Conservation (phyloP, 2,888 invertebrate species). For the Brassicogethes aeneus region DNA sequence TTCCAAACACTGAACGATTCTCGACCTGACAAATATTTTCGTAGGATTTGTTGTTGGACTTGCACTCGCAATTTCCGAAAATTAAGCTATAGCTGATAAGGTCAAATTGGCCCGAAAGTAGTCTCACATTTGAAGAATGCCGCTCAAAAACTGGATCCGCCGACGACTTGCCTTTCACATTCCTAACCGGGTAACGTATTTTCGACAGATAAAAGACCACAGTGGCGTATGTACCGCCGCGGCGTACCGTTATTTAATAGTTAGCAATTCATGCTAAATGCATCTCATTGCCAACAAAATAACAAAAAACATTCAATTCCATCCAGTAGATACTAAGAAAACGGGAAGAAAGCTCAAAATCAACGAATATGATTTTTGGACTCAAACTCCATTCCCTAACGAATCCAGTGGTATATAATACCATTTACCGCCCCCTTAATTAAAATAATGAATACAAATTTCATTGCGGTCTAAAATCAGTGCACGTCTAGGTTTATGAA, state of each 20-base stretch:
- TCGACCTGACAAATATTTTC: not conserved
- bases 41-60: not conserved
- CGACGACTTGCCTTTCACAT: conserved; percentile 26
- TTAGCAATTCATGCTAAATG: no score
- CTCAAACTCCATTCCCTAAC: no score
- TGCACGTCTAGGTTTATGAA: not conserved
- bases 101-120: not conserved
- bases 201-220: conserved; percentile 1
- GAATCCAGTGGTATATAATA: no score
- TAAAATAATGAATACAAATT: no score
- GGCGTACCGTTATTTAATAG: not conserved
- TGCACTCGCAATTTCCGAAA: not conserved
- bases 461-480: no score
- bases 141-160: conserved; percentile 24
- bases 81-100: not conserved
- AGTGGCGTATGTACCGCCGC: not conserved
- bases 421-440: no score
- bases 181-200: conserved; percentile 21
- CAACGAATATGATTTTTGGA: no score
- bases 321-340: no score
- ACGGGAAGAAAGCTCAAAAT: no score
- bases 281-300: no score
- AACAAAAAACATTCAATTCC: no score
- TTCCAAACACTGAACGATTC: not conserved
- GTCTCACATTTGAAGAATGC: conserved; percentile 21